Evolutionary conservation across 2,113 vertebrate species (phyloP).

Genomic region (Oryzias celebensis): DNA sequence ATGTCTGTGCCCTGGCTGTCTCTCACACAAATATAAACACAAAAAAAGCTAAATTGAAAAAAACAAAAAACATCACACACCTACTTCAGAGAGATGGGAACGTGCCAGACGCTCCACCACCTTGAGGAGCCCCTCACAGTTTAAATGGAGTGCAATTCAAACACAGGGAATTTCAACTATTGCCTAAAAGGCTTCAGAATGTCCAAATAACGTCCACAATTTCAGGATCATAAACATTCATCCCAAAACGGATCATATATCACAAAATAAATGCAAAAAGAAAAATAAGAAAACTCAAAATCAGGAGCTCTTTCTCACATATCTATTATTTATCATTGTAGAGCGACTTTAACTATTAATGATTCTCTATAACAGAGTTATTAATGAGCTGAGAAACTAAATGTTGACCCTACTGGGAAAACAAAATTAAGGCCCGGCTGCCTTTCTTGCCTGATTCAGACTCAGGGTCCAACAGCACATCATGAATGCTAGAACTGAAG

Average conservation of each 20-base stretch:
- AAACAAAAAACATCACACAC: conserved; percentile 19
- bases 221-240: conserved; percentile 62
- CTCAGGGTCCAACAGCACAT: conserved; percentile 57
- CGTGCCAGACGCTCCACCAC: conserved; percentile 30
- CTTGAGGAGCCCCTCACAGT: conserved; percentile 4
- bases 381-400: conserved; percentile 82
- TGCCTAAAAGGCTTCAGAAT: conserved; percentile 71
- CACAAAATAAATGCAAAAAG: conserved; percentile 40
- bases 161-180: conserved; percentile 19
- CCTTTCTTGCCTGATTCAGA: conserved; percentile 46
- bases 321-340: conserved; percentile 77
- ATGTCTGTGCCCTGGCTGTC: neutral
- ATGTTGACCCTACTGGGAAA: conserved; percentile 77
- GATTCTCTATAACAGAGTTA: conserved; percentile 76
- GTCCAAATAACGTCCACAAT: conserved; percentile 30
- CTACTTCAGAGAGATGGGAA: conserved; percentile 18
- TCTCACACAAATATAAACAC: conserved; percentile 12
- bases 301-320: conserved; percentile 58
- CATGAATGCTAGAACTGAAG: conserved; percentile 57
- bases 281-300: conserved; percentile 6
- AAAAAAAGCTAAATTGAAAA: conserved; percentile 14
- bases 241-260: conserved; percentile 76
- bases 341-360: conserved; percentile 85
- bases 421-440: conserved; percentile 71
- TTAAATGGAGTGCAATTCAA: conserved; percentile 16